Evolutionary conservation across 2,888 invertebrate genomes (phyloP), one percentile per base, ranked within the genome.

Genomic region (Esperia sulphurella): DNA sequence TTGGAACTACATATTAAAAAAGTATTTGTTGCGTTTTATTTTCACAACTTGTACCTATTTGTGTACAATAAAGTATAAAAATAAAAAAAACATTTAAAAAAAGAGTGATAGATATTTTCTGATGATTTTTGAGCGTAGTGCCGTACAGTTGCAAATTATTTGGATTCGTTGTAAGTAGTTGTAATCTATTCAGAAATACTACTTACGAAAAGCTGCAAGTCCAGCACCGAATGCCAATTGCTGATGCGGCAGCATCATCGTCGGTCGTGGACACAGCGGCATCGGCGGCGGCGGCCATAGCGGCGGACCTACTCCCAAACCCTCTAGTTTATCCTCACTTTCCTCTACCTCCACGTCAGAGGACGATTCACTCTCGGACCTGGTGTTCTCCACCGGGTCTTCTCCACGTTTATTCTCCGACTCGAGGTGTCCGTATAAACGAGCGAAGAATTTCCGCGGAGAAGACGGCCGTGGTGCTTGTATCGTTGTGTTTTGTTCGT

Each of bases 341-440:
- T 75, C 79, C 13, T 69, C 86, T 43, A 89, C 74, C 57, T 90
- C 90, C 44, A 90, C 82, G 51, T 90, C 90, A 0, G 88, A 88
- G n/a, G 83, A 86, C 0, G 86, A 86, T 41, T 83, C 85, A 59
- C 86, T 86, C 39, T 78, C 83, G 14, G 65, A 71, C 39, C 56
- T 70, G 28, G 53, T 65, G 43, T 55, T 61, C 49, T 58, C 66
- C 53, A 58, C 72, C 13, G 43, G 65, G 30, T 50, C 54, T 58
- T 66, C 60, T 45, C 59, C 60, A n/a, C 21, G 21, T 42, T 49
- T 56, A 50, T 66, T 71, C 3, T 75, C 70, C 48, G 83, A 73
- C 58, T 95, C 95, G n/a, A 95, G 85, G 63, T 95, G 93, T 0
- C 95, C 96, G 67, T 96, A 96, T 38, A 96, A 88, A 48, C 95